Evolutionary conservation across 2,888 invertebrate species (phyloP).

Genomic region (Carterocephalus palaemon): DNA sequence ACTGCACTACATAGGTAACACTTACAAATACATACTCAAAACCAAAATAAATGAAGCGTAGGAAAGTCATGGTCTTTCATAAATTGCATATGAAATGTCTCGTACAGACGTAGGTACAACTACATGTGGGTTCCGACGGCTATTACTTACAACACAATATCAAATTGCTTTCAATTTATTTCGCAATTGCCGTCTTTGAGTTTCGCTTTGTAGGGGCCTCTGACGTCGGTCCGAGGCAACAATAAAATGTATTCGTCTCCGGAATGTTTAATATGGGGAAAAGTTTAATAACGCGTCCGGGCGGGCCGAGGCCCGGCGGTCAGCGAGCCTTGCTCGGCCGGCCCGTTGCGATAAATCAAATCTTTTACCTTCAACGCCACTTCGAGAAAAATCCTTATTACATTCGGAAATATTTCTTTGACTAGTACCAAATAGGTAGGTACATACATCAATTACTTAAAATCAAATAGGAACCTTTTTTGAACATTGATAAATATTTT

Average conservation of each 20-base stretch:
- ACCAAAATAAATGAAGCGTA: not conserved
- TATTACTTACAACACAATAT: slow-evolving; percentile 79
- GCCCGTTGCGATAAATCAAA: slow-evolving; percentile 76
- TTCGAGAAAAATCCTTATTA: slow-evolving; percentile 71
- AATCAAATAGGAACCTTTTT: too few relatives aligned
- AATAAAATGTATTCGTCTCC: slow-evolving; percentile 80
- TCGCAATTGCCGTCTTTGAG: slow-evolving; percentile 80
- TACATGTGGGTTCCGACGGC: slow-evolving; percentile 66
- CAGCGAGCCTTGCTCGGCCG: slow-evolving; percentile 55
- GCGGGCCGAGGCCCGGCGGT: slow-evolving; percentile 52
- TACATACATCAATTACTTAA: slow-evolving; percentile 19
- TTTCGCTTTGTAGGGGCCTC: slow-evolving; percentile 79
- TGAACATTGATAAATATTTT: too few relatives aligned
- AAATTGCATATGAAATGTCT: slow-evolving; percentile 69
- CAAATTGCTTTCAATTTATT: slow-evolving; percentile 80
- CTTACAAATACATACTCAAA: slow-evolving; percentile 4
- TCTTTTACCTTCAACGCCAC: slow-evolving; percentile 71
- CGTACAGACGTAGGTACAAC: slow-evolving; percentile 43
- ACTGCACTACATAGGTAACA: too few relatives aligned
- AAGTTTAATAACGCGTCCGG: slow-evolving; percentile 80
- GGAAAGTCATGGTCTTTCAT: too few relatives aligned
- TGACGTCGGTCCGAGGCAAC: slow-evolving; percentile 79
- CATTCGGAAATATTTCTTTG: slow-evolving; percentile 66
- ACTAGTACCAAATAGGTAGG: slow-evolving; percentile 27
- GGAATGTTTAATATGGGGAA: slow-evolving; percentile 81